phyloP scores from a whole-genome alignment of 2,797 vertebrate species.

The Somateria mollissima region DNA sequence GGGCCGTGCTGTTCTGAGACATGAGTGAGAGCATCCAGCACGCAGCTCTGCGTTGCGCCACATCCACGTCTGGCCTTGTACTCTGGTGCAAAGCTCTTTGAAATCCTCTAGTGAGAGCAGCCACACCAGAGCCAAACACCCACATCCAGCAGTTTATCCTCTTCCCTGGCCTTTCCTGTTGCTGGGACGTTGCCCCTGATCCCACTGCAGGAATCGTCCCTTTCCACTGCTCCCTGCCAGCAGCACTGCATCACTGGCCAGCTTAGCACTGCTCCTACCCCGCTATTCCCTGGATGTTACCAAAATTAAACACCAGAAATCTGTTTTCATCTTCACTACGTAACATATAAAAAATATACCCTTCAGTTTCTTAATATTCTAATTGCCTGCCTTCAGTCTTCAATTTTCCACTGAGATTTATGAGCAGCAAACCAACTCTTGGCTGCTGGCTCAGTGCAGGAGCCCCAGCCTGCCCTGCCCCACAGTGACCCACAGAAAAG shows the following conservation, averaged over 20 bases:
- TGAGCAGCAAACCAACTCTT: background rate
- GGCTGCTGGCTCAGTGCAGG: rapidly evolving
- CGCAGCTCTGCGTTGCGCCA: background rate
- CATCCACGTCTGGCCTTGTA: background rate
- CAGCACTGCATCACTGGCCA: background rate
- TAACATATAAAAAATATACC: background rate
- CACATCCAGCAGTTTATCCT: background rate
- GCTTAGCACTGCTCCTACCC: background rate
- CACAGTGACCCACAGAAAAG: rapidly evolving
- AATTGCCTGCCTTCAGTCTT: background rate
- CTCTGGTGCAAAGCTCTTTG: background rate
- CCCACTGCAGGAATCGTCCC: background rate
- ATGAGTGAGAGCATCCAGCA: background rate
- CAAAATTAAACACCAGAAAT: background rate
- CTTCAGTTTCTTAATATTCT: background rate
- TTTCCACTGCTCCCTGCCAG: background rate
- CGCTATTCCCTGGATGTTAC: background rate
- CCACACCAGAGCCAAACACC: background rate
- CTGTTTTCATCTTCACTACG: background rate
- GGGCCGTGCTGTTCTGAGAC: background rate
- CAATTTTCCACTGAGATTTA: background rate
- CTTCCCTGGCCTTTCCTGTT: background rate
- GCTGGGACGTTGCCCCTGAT: background rate
- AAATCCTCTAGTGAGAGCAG: background rate
- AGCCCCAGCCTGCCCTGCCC: background rate